Evolutionary conservation across 2,888 invertebrate genomes (phyloP), one percentile per base, ranked within the genome.

Genomic region (Drosophila nr. fundita): DNA sequence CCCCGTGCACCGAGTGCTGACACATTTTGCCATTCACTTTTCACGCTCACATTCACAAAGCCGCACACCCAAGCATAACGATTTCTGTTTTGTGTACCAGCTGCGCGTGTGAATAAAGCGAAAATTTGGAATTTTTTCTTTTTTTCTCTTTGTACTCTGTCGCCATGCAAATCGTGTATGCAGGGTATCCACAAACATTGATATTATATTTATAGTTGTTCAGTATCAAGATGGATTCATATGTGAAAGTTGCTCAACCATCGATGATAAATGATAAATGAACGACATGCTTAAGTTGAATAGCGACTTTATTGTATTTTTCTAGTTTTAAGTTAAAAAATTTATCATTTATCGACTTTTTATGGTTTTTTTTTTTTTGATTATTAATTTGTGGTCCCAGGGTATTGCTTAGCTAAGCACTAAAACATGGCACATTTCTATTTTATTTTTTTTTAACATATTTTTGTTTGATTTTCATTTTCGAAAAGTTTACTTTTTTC

Each of bases 1-100:
- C 55, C 36, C 32, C 61, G 38, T 38, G 38, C 66, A 74, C 72
- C 71, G 60, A 69, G 62, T 73, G 76, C 83, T 75, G 76, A 81
- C 88, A 85, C 86, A 85, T 81, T 81, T 81, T 61, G 71, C 79
- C 88, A 87, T 85, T 87, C 85, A 87, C 85, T 85, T 83, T 85
- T 81, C 87, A 87, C 84, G 71, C 84, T 75, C 66, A 63, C 73
- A 79, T 45, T 55, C 67, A 79, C 69, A 66, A 52, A 53, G 57
- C 58, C 55, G 54, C 62, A 48, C 60, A 57, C 48, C 27, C 65
- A 65, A 49, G 40, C 63, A 58, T 30, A 61, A 42, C 42, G 78
- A 38, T 74, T 73, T 75, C 73, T 60, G 52, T 62, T 68, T 62
- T 68, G 65, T 84, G 80, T 85, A 79, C 75, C 85, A 87, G 85